Base-by-base conservation (phyloP, 2,113 vertebrate genomes). In the Saimiri boliviensis region DNA sequence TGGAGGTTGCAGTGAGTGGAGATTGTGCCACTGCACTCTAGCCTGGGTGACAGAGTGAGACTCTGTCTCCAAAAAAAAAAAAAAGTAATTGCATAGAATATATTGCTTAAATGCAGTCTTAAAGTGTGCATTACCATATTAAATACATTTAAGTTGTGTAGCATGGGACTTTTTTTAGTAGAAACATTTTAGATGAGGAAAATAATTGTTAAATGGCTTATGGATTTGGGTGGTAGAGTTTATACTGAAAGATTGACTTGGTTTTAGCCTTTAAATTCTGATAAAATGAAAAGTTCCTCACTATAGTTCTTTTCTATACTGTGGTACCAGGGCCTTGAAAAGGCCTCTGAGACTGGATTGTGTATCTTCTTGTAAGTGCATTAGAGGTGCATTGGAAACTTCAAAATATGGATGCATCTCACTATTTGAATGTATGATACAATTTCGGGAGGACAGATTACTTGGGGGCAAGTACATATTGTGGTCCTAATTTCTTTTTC, bases 131-230 rank as follows among this genome's bases (percentile, higher is more conserved):
- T 37, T 89, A 8, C 86, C 23, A 37, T 63, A 60, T 42, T 85
- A 54, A 54, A 49, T 91, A 25, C 23, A 52, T 79, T 56, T 83
- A 90, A 40, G 30, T 94, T 66, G 13, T 74, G 45, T 76, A 83
- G 11, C n/a, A 60, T 37, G 79, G 35, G 58, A 47, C 35, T 77
- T 66, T 86, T 89, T 84, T 83, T 1, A 80, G 71, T 85, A 86
- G 71, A 85, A 97, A 54, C 20, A 60, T 84, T 95, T 89, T 12
- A 77, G 58, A 89, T 5, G 82, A 91, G 40, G 68, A 54, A 93
- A 60, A 77, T 73, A 60, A 71, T 73, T 87, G 3, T 83, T 60
- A 89, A 91, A 63, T 54, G 56, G 12, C 54, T 89, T 13, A 84
- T 42, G 45, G 30, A 76, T 86, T 86, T 93, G 40, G n/a, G 35